Conservation (phyloP, 2,113 vertebrate genomes). For the Fulmarus glacialis region DNA sequence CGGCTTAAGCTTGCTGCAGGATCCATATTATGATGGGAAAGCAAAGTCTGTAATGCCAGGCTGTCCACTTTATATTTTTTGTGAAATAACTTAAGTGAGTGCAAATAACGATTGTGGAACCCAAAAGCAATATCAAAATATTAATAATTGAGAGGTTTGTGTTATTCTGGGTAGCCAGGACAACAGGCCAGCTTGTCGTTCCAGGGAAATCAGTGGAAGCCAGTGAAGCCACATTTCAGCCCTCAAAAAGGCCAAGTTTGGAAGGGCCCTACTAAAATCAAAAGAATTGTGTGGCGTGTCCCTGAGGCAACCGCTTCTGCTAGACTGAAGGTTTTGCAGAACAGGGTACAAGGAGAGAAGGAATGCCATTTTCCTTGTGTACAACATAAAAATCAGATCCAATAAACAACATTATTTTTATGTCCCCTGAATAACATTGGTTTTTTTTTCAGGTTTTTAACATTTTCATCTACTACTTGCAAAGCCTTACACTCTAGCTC, state of each 20-base stretch:
- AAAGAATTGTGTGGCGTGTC: not conserved
- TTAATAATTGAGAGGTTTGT: not conserved
- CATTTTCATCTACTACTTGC: conserved; percentile 43
- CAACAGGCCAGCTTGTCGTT: not conserved
- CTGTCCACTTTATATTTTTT: not conserved
- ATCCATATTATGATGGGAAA: not conserved
- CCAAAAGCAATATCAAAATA: not conserved
- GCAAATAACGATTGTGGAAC: not conserved
- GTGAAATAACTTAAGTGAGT: not conserved
- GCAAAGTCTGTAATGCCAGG: not conserved
- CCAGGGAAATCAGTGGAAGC: not conserved
- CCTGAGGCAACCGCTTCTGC: not conserved
- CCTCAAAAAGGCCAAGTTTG: not conserved
- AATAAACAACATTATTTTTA: conserved; percentile 22
- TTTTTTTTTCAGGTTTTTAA: conserved; percentile 4
- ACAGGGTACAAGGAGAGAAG: not conserved
- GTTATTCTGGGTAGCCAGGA: not conserved
- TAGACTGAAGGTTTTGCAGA: not conserved
- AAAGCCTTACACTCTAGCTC: conserved; percentile 18
- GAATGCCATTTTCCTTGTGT: not conserved
- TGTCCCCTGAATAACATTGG: not conserved
- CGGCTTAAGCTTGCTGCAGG: not conserved
- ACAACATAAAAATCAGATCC: not conserved
- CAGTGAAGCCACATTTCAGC: not conserved
- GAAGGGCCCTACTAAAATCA: not conserved